A percentile compares a stretch with the other conserved stretches of the same genome.
phyloP scores from a whole-genome alignment of 2,113 vertebrate species.

The Salvelinus namaycush region DNA sequence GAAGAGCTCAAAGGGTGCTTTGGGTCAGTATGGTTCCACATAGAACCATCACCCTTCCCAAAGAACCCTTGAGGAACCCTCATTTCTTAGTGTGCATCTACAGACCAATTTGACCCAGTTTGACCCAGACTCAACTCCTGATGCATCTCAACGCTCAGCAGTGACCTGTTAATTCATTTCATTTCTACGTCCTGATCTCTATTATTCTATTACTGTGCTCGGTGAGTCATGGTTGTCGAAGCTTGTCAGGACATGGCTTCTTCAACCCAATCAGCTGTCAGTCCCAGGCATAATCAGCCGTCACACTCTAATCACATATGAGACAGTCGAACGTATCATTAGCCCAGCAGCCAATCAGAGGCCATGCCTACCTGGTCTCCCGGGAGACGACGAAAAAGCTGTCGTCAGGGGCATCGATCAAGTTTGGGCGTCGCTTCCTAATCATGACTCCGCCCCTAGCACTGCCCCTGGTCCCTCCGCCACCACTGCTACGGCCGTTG shows the following conservation, averaged over 20 bases:
- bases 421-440: constrained; percentile 86
- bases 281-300: neutral
- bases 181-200: too few species aligned
- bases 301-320: constrained; percentile 30
- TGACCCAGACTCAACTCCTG: too few species aligned
- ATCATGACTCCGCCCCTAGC: constrained; percentile 79
- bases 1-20: too few species aligned
- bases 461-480: constrained; percentile 71
- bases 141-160: too few species aligned
- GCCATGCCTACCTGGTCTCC: constrained; percentile 86
- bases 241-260: neutral
- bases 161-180: too few species aligned
- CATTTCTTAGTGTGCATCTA: too few species aligned
- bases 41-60: too few species aligned
- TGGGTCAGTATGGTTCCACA: too few species aligned
- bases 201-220: too few species aligned
- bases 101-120: too few species aligned
- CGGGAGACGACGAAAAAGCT: constrained; percentile 90
- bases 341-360: constrained; percentile 37
- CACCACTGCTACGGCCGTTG: constrained; percentile 79
- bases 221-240: neutral
- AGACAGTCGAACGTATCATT: neutral
- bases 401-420: constrained; percentile 88
- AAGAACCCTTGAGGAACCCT: too few species aligned
- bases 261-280: neutral